Conservation (phyloP, 2,888 invertebrate species). For the Lochmaea crataegi region DNA sequence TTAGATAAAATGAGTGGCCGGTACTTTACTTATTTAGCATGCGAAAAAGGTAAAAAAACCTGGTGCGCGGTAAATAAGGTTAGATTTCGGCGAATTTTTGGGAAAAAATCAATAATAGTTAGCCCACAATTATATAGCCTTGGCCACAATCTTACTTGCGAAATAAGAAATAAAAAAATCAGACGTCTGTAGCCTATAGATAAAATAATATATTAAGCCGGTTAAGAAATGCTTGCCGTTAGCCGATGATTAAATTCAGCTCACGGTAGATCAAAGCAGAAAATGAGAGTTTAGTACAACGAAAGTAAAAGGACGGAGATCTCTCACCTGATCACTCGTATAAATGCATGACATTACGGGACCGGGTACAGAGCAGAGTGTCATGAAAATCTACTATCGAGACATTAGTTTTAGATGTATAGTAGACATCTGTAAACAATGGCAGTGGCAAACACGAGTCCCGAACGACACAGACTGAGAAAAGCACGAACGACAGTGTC, state of each 20-base stretch:
- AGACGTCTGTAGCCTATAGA: conserved; percentile 31
- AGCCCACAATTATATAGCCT: conserved; percentile 34
- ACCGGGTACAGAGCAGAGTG: conserved; percentile 17
- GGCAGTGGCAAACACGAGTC: conserved; percentile 38
- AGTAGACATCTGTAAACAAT: conserved; percentile 46
- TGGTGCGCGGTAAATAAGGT: neutral
- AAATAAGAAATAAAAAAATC: conserved; percentile 32
- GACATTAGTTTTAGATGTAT: conserved; percentile 40
- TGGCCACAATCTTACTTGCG: conserved; percentile 26
- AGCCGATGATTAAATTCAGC: conserved; percentile 26
- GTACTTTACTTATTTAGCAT: conserved; percentile 1
- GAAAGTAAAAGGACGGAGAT: conserved; percentile 46
- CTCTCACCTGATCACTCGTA: conserved; percentile 47
- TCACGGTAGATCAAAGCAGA: conserved; percentile 23
- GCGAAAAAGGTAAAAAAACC: conserved; percentile 8
- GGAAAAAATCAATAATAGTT: conserved; percentile 31
- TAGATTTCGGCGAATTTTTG: conserved; percentile 26
- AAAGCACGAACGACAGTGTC: conserved; percentile 45
- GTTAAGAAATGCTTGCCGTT: neutral
- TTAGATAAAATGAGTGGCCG: neutral
- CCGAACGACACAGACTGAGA: conserved; percentile 41
- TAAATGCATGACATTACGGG: conserved; percentile 37
- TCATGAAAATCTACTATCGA: conserved; percentile 30
- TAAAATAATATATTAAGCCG: conserved; percentile 23
- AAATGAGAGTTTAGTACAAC: conserved; percentile 29